Evolutionary conservation across 1,140 invertebrate species (phyloP), one percentile per base, ranked within the genome.

Genomic region (Sinonovacula constricta): DNA sequence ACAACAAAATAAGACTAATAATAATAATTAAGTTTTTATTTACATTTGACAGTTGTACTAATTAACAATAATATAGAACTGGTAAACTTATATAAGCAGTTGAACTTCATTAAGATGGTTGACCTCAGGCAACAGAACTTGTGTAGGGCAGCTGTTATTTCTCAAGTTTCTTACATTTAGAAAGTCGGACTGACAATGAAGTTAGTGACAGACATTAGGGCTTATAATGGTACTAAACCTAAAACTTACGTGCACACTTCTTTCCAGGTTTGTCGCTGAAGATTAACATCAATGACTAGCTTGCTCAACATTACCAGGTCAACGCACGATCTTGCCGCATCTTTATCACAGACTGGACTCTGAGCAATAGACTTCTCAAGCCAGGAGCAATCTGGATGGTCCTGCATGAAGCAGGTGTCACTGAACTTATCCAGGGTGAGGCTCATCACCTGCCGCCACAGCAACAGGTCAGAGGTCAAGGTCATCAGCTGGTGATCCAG

Each of bases 231-330:
- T 56, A 14, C 5, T n/a, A 56, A 14, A 14, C 26, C 5, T 56
- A 3, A 15, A 28, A 45, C 63, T 26, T 66, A 66, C 63, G 22
- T n/a, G 34, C 63, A 66, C 15, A 39, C 34, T 1, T 34, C 31
- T 30, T 51, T 22, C 63, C 63, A 66, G 0, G 36, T 45, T 7
- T 34, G 22, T 26, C 63, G 49, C 24, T 28, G 14, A 5, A 49
- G 2, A 39, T 51, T 39, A 18, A 66, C 63, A 1, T 66, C 63
- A 28, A 66, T 49, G 1, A 26, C 26, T 14, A 66, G 45, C 28
- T 66, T 66, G 22, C 36, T 49, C 10, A 66, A 28, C 39, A 66
- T 28, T 26, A 66, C 63, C 39, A 22, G 49, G 26, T 66, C 63
- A 10, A 66, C 63, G 31, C 63, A 66, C 12, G 4, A 15, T 1